phyloP scores from a whole-genome alignment of 2,113 vertebrate species.

The Sciurus niger region DNA sequence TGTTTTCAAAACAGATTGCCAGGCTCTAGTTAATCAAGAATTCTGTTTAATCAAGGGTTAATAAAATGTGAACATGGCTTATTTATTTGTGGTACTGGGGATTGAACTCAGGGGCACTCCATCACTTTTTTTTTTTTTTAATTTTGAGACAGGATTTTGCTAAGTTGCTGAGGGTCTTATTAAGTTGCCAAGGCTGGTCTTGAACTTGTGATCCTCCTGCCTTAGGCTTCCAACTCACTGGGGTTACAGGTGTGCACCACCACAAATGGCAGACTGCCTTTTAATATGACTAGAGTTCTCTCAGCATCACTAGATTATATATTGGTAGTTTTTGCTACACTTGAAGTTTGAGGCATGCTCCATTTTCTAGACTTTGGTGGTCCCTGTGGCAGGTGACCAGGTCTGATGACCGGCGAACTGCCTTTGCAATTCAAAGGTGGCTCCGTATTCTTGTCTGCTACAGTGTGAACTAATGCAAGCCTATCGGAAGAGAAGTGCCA shows the following conservation, averaged over 20 bases:
- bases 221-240: no score
- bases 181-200: no score
- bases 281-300: not conserved
- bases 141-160: no score
- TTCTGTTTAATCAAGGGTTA: slow-evolving; percentile 44
- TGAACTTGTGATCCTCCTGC: no score
- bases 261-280: not conserved
- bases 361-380: not conserved
- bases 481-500: not conserved
- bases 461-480: not conserved
- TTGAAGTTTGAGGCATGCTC: not conserved
- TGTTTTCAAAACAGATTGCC: slow-evolving; percentile 58
- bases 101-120: not conserved
- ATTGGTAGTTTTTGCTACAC: not conserved
- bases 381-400: not conserved
- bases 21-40: slow-evolving; percentile 10
- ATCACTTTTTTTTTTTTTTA: not conserved
- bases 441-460: not conserved
- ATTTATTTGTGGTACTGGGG: no score
- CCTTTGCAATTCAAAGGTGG: not conserved
- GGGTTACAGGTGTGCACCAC: no score
- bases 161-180: no score
- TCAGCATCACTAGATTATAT: not conserved
- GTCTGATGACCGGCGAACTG: not conserved
- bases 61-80: slow-evolving; percentile 15